These are phyloP conservation scores for Python bivittatus DNA, from an alignment of 2,113 vertebrate species.

Conservation along the genomic window DNA sequence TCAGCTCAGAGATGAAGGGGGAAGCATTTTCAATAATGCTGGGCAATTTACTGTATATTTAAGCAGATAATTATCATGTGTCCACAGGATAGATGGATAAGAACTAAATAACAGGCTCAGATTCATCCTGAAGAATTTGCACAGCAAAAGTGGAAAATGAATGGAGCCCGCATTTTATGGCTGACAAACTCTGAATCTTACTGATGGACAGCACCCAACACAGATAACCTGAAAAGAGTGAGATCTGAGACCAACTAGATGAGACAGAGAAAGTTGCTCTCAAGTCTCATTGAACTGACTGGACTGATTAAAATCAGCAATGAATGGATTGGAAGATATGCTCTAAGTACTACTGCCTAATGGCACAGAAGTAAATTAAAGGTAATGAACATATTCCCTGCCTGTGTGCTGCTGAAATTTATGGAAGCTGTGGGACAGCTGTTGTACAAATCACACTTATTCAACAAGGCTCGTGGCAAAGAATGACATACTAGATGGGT, in stretches of 20 bases:
- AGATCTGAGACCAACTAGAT: neutral
- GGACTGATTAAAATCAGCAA: neutral
- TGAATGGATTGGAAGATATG: neutral
- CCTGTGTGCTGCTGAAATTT: neutral
- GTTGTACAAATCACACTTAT: neutral
- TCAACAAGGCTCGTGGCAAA: neutral
- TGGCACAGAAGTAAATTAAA: neutral
- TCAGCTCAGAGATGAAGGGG: neutral
- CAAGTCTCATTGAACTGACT: neutral
- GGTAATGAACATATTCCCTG: neutral
- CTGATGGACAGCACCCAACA: neutral
- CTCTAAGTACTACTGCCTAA: slow-evolving; percentile 4
- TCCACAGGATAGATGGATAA: neutral
- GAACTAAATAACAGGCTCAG: neutral
- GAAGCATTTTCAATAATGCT: neutral
- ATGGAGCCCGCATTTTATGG: neutral
- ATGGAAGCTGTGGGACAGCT: neutral
- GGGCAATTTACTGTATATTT: neutral
- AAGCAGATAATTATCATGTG: neutral
- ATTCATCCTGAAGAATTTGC: neutral
- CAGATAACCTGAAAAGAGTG: neutral
- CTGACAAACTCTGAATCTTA: neutral
- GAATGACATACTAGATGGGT: too few species aligned
- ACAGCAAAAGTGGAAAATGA: neutral
- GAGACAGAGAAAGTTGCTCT: neutral